These are phyloP conservation scores for Cyanoderma ruficeps DNA, from an alignment of 2,113 vertebrate species.

Conservation along the genomic window DNA sequence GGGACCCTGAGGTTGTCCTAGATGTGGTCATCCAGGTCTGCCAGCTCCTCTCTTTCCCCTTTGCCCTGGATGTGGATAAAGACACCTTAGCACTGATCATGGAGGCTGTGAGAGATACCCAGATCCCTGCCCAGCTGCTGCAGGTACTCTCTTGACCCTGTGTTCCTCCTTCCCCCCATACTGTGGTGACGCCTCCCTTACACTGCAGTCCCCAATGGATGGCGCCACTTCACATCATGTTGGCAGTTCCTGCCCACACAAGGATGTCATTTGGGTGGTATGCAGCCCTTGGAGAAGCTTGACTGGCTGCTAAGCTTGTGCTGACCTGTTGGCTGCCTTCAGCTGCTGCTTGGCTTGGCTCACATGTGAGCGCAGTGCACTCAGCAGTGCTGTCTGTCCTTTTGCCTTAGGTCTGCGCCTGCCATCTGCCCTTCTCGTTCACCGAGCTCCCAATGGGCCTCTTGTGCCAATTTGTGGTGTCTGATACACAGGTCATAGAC, in stretches of 20 bases:
- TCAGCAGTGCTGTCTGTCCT: not conserved
- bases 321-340: not conserved
- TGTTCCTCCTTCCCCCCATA: not conserved
- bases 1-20: slow-evolving; percentile 61
- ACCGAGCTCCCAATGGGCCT: slow-evolving; percentile 85
- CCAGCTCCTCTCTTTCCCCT: slow-evolving; percentile 78
- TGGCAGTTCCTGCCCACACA: not conserved
- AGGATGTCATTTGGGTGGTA: not conserved
- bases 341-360: not conserved
- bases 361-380: not conserved
- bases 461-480: slow-evolving; percentile 82
- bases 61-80: slow-evolving; percentile 71
- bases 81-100: slow-evolving; percentile 46
- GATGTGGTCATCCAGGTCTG: slow-evolving; percentile 70
- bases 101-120: slow-evolving; percentile 52
- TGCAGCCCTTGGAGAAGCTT: not conserved
- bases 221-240: not conserved
- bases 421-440: slow-evolving; percentile 63
- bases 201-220: rapidly evolving
- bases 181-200: not conserved
- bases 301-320: not conserved
- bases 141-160: slow-evolving; percentile 65
- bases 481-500: slow-evolving; percentile 66
- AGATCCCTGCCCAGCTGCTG: slow-evolving; percentile 71
- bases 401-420: slow-evolving; percentile 79